Percentiles rank a stretch among this genome's conserved stretches.
Evolutionary conservation across 2,797 vertebrate species (phyloP).

Genomic region (Chaenodraco wilsoni): DNA sequence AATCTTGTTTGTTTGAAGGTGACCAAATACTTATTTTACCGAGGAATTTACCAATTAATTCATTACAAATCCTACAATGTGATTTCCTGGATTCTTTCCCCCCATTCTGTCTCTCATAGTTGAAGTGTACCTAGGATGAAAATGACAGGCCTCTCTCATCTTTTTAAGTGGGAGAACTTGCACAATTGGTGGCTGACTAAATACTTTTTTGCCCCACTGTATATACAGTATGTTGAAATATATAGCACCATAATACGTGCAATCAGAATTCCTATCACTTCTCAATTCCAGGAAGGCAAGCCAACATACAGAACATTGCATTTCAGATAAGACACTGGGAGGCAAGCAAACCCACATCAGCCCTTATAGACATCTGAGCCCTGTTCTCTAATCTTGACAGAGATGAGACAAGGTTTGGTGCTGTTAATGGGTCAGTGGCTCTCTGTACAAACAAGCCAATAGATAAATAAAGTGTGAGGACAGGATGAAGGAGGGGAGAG

Average conservation of each 20-base stretch:
- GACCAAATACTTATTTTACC: too few species aligned
- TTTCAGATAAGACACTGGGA: slow-evolving; percentile 34
- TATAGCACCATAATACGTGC: slow-evolving; percentile 12
- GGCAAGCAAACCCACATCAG: slow-evolving; percentile 21
- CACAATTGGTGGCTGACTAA: too few species aligned
- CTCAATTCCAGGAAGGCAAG: slow-evolving; percentile 10
- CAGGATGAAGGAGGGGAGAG: slow-evolving; percentile 59
- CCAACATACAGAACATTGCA: slow-evolving; percentile 1
- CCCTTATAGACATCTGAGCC: slow-evolving; percentile 35
- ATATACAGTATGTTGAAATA: slow-evolving; percentile 19
- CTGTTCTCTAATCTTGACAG: slow-evolving; percentile 57
- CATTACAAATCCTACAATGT: too few species aligned
- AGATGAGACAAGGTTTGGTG: slow-evolving; percentile 54
- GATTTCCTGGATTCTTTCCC: too few species aligned
- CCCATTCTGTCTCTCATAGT: too few species aligned
- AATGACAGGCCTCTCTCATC: too few species aligned
- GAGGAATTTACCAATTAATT: too few species aligned
- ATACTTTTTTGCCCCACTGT: too few species aligned
- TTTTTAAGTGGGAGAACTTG: too few species aligned
- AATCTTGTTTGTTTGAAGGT: too few species aligned
- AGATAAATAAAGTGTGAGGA: slow-evolving; percentile 69
- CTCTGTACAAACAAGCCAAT: slow-evolving; percentile 65
- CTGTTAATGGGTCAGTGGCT: slow-evolving; percentile 64
- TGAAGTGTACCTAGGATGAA: too few species aligned
- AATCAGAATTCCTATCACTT: slow-evolving; percentile 31